A percentile compares a stretch with the other conserved stretches of the same genome.
These are phyloP conservation scores for Drosophila pseudoobscura DNA, from an alignment of 1,140 invertebrate species.

Conservation along the genomic window DNA sequence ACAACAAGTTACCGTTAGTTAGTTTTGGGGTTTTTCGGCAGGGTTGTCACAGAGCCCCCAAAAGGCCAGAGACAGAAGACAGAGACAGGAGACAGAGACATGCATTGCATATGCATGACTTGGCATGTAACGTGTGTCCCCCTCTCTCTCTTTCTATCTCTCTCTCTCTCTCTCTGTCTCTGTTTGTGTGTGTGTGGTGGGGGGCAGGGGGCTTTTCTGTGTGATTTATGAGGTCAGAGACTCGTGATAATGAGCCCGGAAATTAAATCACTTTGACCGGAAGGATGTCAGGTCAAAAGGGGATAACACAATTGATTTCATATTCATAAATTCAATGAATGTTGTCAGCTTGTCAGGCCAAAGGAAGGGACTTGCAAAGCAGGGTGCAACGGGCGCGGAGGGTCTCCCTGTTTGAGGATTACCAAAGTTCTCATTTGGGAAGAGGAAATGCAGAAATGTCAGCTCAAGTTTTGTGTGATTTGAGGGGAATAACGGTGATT, in stretches of 20 bases:
- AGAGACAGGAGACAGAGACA: no score
- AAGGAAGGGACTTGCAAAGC: neutral
- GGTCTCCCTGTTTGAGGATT: no score
- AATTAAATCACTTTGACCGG: slow-evolving; percentile 82
- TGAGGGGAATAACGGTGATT: slow-evolving; percentile 5
- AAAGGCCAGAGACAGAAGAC: slow-evolving; percentile 10
- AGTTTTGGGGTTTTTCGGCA: slow-evolving; percentile 60
- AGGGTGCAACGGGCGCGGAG: no score
- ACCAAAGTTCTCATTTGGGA: slow-evolving; percentile 16
- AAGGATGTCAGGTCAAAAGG: slow-evolving; percentile 80
- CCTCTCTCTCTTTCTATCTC: slow-evolving; percentile 3
- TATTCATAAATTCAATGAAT: slow-evolving; percentile 81
- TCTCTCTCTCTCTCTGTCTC: slow-evolving; percentile 21
- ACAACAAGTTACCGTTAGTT: slow-evolving; percentile 81
- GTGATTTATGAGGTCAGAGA: slow-evolving; percentile 82
- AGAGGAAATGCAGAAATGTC: slow-evolving; percentile 12
- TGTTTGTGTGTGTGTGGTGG: slow-evolving; percentile 33
- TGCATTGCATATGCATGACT: slow-evolving; percentile 52
- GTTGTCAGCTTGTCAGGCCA: slow-evolving; percentile 63
- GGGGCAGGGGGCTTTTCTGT: slow-evolving; percentile 54
- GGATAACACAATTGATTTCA: slow-evolving; percentile 81
- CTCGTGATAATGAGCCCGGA: slow-evolving; percentile 82
- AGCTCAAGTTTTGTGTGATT: slow-evolving; percentile 25
- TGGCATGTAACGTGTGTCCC: slow-evolving; percentile 70
- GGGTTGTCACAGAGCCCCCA: slow-evolving; percentile 55